phyloP scores from a whole-genome alignment of 2,797 vertebrate species.

The Myiothlypis chrysogaster region DNA sequence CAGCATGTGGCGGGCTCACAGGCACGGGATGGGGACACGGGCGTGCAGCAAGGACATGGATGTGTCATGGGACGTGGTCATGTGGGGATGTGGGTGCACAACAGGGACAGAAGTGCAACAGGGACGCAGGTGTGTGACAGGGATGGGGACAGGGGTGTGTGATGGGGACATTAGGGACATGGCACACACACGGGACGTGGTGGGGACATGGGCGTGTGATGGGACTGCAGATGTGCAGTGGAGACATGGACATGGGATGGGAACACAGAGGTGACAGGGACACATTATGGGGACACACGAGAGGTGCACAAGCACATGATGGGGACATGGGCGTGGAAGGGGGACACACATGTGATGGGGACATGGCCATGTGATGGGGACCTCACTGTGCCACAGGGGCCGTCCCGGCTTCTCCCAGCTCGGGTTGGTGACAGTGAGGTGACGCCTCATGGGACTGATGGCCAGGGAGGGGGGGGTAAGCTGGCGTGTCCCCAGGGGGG shows the following conservation, averaged over 20 bases:
- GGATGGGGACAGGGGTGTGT: too few relatives aligned
- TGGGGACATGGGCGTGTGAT: fast-evolving
- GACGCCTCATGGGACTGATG: background rate
- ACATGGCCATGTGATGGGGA: background rate
- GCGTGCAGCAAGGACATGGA: fast-evolving
- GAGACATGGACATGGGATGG: fast-evolving
- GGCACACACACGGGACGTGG: background rate
- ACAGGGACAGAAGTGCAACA: background rate
- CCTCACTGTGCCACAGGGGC: background rate
- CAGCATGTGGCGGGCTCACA: fast-evolving
- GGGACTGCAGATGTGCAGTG: background rate
- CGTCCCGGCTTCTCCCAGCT: fast-evolving
- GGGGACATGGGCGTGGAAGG: background rate
- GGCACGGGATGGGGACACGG: fast-evolving
- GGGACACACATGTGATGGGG: background rate
- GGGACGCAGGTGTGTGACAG: background rate
- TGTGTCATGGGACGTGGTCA: background rate
- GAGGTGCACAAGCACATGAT: background rate
- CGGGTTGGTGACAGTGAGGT: background rate
- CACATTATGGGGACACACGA: background rate
- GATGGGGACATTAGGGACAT: background rate
- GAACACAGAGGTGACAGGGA: background rate
- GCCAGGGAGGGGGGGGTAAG: background rate
- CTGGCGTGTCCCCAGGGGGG: background rate
- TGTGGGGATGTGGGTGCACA: fast-evolving